Base-by-base conservation (phyloP, 1,140 invertebrate genomes). In the Cydia fagiglandana region DNA sequence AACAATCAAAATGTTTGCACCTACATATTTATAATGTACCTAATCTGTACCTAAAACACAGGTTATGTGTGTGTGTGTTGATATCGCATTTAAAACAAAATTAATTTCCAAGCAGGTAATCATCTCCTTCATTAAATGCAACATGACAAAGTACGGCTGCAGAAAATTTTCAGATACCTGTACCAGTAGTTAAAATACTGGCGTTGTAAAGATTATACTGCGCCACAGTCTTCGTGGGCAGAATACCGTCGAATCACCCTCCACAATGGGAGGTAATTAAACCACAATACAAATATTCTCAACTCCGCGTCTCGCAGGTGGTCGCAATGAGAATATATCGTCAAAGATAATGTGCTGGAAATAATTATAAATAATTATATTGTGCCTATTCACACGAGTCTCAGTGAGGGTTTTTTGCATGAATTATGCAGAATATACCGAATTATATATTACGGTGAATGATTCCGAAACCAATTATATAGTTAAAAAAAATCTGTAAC, bases 251-350 rank as follows among this genome's bases (percentile, higher is more conserved):
- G 81, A 89, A 89, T 90, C 85, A 87, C 80, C 74, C 75, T 74
- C 83, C 85, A 91, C 90, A 92, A 92, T 91, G 84, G 86, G 83
- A 86, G 86, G 86, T 91, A 92, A 92, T 92, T 92, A 91, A 91
- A 90, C 83, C 78, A 86, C 84, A 90, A 88, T 88, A 86, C 89
- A 90, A 92, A 90, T 92, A 90, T 84, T 85, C 83, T 84, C 83
- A 74, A 85, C 82, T 88, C 88, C 86, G 85, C 80, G 81, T 83
- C 87, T 88, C 84, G 75, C 79, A 79, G 90, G 90, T 92, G 90
- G 90, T 92, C 90, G 89, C 84, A 85, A 85, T 85, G 86, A 82
- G 88, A 86, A 84, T 82, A 86, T 88, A 80, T 82, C 78, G 73
- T 74, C 83, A 86, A 78, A 84, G 84, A 87, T 79, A 73, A 81